Evolutionary conservation across 2,797 vertebrate genomes (phyloP).

Genomic region (Prunella strophiata): DNA sequence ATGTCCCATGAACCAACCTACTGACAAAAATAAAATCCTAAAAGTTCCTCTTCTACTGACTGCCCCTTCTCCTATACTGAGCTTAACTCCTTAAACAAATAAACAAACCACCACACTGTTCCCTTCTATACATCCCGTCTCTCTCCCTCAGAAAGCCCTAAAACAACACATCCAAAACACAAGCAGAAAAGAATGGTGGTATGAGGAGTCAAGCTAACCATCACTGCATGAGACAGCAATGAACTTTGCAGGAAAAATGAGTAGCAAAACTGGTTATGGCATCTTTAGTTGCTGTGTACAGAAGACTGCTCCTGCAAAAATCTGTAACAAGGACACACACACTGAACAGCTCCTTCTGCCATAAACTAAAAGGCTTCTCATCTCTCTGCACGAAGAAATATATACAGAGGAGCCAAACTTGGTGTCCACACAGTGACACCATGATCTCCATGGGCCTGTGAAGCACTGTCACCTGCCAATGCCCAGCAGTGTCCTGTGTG

Average conservation of each 20-base stretch:
- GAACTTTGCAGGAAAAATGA: neutral
- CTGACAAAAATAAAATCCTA: neutral
- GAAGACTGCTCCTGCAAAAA: neutral
- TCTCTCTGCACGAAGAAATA: neutral
- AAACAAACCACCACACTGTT: neutral
- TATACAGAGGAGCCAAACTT: neutral
- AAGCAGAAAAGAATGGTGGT: neutral
- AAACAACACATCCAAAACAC: neutral
- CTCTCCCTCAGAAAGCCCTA: neutral
- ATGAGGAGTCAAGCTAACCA: neutral
- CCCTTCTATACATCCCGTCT: neutral
- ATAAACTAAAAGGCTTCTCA: neutral
- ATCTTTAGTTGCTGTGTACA: neutral
- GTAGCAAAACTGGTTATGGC: neutral
- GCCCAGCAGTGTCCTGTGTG: neutral
- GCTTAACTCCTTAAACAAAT: neutral
- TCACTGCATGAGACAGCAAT: neutral
- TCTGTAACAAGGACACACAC: neutral
- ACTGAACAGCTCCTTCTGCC: neutral
- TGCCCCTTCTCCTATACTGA: neutral
- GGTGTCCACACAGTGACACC: neutral
- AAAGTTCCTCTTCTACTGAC: neutral
- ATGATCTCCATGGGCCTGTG: fast-evolving
- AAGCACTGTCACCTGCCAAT: neutral
- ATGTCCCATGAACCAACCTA: neutral